Percentiles rank a stretch among this genome's conserved stretches.
Evolutionary conservation across 53 echinoderm and acorn worm genomes (phyloP).

Genomic region (Holothuria leucospilota): DNA sequence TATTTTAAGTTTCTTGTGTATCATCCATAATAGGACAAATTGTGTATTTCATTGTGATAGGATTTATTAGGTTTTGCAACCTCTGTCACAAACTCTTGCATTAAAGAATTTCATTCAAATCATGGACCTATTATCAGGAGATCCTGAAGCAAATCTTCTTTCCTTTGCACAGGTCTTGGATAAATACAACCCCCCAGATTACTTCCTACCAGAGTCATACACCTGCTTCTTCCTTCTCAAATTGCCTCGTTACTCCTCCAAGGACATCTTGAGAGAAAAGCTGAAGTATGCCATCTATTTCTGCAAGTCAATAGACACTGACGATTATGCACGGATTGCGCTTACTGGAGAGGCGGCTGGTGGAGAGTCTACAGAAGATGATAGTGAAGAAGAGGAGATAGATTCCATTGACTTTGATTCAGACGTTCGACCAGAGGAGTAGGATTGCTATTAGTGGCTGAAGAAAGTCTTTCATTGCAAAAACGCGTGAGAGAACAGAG

Average conservation of each 20-base stretch:
- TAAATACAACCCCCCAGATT: constrained; percentile 97
- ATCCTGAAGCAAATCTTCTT: not conserved
- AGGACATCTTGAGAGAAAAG: constrained; percentile 89
- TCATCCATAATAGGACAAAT: too few species aligned
- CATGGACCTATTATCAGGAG: too few species aligned
- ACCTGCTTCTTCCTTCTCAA: constrained; percentile 99
- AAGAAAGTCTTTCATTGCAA: too few species aligned
- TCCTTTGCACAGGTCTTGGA: constrained; percentile 77
- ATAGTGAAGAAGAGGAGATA: constrained; percentile 79
- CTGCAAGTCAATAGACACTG: constrained; percentile 99
- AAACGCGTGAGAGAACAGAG: too few species aligned
- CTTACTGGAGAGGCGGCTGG: constrained; percentile 94
- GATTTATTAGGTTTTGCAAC: too few species aligned
- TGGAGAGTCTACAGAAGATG: constrained; percentile 87
- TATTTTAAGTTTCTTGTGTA: too few species aligned
- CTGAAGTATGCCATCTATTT: constrained; percentile 99
- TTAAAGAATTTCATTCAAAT: too few species aligned
- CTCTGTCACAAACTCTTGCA: too few species aligned
- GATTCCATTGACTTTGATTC: constrained; percentile 83
- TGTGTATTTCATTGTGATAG: too few species aligned
- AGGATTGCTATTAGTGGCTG: not conserved
- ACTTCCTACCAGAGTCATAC: constrained; percentile 99
- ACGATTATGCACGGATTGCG: constrained; percentile 96
- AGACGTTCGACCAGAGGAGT: constrained; percentile 15
- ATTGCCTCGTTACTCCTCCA: constrained; percentile 94